Percentiles rank a stretch among this genome's conserved stretches.
Evolutionary conservation across 2,113 vertebrate species (phyloP).

Genomic region (Ochotona curzoniae): DNA sequence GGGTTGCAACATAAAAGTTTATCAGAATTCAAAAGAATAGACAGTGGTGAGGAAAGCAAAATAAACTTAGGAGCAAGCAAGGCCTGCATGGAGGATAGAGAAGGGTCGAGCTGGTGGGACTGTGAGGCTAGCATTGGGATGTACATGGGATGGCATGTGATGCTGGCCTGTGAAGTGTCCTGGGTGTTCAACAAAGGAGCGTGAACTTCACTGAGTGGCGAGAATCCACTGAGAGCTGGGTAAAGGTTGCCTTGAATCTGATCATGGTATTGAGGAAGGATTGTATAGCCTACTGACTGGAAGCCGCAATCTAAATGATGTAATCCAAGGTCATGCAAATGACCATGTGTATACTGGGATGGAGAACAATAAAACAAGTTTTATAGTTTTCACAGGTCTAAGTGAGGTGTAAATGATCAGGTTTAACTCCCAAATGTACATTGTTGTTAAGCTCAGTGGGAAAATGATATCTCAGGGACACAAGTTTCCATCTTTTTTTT

Average conservation of each 20-base stretch:
- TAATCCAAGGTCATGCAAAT: no score
- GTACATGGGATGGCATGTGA: neutral
- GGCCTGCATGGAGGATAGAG: no score
- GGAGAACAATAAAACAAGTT: neutral
- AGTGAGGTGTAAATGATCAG: neutral
- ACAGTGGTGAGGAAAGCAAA: no score
- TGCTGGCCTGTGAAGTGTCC: neutral
- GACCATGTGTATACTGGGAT: neutral
- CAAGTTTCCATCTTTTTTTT: neutral
- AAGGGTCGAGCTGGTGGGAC: neutral
- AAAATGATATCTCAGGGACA: neutral
- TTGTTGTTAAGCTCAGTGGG: rapidly evolving
- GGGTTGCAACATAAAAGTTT: neutral
- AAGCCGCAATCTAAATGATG: neutral
- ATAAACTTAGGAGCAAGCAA: neutral
- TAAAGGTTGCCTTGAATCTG: no score
- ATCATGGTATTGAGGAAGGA: neutral
- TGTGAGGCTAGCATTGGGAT: neutral
- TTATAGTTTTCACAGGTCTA: neutral
- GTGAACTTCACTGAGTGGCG: neutral
- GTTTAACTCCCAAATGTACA: neutral
- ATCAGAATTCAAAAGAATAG: neutral
- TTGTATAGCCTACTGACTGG: neutral
- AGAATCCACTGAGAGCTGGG: neutral
- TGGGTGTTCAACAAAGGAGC: neutral